Evolutionary conservation across 2,888 invertebrate species (phyloP).

Genomic region (Clanis bilineata): DNA sequence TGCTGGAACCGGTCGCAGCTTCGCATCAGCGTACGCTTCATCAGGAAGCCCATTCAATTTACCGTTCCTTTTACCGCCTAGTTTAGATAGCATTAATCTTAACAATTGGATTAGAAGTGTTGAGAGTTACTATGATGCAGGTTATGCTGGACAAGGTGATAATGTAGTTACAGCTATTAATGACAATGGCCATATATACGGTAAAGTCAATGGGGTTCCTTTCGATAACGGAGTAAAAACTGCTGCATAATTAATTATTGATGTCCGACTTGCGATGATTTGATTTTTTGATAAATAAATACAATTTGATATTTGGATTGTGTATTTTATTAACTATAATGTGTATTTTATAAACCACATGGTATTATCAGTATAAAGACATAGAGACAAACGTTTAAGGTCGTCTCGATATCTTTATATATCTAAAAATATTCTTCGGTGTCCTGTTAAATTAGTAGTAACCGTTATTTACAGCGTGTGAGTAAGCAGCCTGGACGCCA

Average conservation of each 20-base stretch:
- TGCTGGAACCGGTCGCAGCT: conserved; percentile 47
- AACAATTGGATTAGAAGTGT: conserved; percentile 50
- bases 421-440: not conserved
- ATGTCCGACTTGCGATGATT: not conserved
- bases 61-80: conserved; percentile 49
- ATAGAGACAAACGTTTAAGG: conserved; percentile 58
- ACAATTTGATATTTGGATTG: conserved; percentile 22
- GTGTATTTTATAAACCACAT: no score
- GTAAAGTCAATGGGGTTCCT: conserved; percentile 48
- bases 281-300: conserved; percentile 13
- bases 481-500: conserved; percentile 59
- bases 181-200: conserved; percentile 57
- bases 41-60: conserved; percentile 44
- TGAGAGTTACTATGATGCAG: conserved; percentile 49
- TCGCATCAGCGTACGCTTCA: conserved; percentile 42
- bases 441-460: conserved; percentile 44
- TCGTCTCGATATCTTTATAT: conserved; percentile 58
- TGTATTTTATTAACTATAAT: conserved; percentile 47
- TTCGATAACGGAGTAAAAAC: conserved; percentile 45
- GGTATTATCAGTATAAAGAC: conserved; percentile 40
- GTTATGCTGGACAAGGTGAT: conserved; percentile 39
- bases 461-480: conserved; percentile 60
- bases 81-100: conserved; percentile 44
- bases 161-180: conserved; percentile 48
- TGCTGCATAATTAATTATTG: conserved; percentile 3